Conservation (phyloP, 1,140 invertebrate species). For the Bombus difficillimus region DNA sequence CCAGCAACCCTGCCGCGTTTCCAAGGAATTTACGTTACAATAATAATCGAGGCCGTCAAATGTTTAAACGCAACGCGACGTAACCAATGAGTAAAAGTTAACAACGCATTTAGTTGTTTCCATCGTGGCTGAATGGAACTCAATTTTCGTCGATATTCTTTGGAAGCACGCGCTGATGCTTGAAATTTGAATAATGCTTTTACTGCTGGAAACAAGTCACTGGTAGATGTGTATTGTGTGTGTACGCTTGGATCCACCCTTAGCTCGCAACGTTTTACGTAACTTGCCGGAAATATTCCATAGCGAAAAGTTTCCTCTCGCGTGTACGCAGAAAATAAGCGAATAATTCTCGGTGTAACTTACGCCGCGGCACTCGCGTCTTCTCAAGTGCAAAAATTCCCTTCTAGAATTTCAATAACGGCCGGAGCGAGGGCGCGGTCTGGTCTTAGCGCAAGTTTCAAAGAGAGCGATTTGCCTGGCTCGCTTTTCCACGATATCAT, state of each 20-base stretch:
- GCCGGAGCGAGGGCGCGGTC: background rate
- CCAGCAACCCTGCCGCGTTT: background rate
- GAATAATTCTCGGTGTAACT: constrained; percentile 37
- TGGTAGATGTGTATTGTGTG: background rate
- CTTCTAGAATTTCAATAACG: constrained; percentile 28
- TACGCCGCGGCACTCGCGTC: constrained; percentile 7
- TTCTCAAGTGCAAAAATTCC: constrained; percentile 33
- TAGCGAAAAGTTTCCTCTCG: background rate
- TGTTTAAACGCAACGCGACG: background rate
- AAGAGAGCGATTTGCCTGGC: constrained; percentile 12
- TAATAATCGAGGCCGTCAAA: background rate
- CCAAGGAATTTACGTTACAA: background rate
- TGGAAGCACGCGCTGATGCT: background rate
- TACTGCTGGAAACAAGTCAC: background rate
- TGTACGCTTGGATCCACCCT: background rate
- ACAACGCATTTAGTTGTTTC: background rate
- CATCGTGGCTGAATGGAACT: background rate
- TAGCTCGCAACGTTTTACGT: background rate
- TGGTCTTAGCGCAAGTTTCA: constrained; percentile 3
- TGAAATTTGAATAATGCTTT: constrained; percentile 35
- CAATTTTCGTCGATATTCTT: constrained; percentile 39
- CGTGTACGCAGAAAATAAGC: constrained; percentile 14
- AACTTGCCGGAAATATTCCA: constrained; percentile 12
- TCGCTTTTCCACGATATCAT: background rate
- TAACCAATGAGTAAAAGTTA: constrained; percentile 5